Percentiles rank a stretch among this genome's conserved stretches.
phyloP scores from a whole-genome alignment of 30 jellyfish, hydroid and myxozoan species.

The Sanderia malayensis region DNA sequence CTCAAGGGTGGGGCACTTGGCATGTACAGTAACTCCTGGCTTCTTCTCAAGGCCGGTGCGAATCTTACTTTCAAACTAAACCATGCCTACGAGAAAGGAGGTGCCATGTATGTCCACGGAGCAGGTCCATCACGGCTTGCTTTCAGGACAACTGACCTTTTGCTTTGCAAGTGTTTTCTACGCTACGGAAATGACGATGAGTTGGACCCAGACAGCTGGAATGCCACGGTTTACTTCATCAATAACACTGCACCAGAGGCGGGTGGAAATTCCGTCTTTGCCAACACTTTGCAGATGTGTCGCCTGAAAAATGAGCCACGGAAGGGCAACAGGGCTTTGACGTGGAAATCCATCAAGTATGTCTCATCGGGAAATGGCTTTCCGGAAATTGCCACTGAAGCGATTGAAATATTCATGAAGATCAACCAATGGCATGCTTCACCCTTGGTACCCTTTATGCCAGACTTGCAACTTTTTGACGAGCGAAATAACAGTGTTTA shows the following conservation, averaged over 20 bases:
- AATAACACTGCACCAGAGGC: conserved; percentile 80
- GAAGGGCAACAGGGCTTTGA: conserved; percentile 41
- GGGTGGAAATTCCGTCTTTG: conserved; percentile 71
- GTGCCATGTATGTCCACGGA: conserved; percentile 63
- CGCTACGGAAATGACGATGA: conserved; percentile 37
- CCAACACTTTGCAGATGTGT: conserved; percentile 69
- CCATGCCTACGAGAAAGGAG: conserved; percentile 66
- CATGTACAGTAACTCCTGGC: conserved; percentile 70
- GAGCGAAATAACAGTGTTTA: conserved; percentile 72
- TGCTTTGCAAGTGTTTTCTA: conserved; percentile 56
- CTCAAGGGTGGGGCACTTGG: conserved; percentile 83
- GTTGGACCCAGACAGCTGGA: conserved; percentile 57
- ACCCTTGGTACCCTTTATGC: conserved; percentile 72
- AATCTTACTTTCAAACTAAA: conserved; percentile 31
- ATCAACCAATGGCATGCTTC: conserved; percentile 45
- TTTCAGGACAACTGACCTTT: conserved; percentile 58
- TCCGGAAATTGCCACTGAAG: conserved; percentile 74
- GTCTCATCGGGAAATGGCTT: conserved; percentile 12
- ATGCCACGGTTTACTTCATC: conserved; percentile 43
- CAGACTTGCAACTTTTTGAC: conserved; percentile 48
- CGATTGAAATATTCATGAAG: conserved; percentile 32
- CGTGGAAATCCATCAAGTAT: conserved; percentile 39
- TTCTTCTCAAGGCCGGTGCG: conserved; percentile 14
- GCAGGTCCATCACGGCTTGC: conserved; percentile 72
- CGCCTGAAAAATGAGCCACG: conserved; percentile 57